Conservation (phyloP, 2,113 vertebrate species). For the Mugil cephalus region DNA sequence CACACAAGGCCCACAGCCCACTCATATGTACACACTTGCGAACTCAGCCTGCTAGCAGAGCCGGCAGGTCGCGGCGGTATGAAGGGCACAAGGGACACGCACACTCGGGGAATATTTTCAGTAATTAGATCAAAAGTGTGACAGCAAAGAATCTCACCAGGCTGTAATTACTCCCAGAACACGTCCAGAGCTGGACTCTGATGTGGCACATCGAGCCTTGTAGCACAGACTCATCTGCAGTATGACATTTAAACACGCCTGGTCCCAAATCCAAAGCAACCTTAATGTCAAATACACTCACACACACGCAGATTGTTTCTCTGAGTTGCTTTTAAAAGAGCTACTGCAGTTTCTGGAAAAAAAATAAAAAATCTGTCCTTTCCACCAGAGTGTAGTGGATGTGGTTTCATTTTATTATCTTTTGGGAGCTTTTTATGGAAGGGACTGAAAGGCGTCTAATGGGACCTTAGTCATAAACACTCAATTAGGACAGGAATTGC, state of each 20-base stretch:
- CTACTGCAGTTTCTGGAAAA: slow-evolving; percentile 43
- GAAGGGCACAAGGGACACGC: slow-evolving; percentile 40
- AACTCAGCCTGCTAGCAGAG: slow-evolving; percentile 10
- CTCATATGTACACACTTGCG: slow-evolving; percentile 21
- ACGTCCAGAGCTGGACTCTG: too few relatives aligned
- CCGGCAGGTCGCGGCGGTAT: slow-evolving; percentile 26
- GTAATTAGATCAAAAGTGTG: slow-evolving; percentile 47
- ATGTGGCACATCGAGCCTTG: too few relatives aligned
- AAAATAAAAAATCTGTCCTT: not conserved
- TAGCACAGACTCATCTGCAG: not conserved
- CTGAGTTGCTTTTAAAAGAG: slow-evolving; percentile 25
- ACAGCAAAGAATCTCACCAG: slow-evolving; percentile 4
- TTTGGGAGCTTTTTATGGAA: slow-evolving; percentile 27
- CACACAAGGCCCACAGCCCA: not conserved
- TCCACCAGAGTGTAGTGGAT: slow-evolving; percentile 38
- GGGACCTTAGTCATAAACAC: slow-evolving; percentile 60
- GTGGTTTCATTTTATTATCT: slow-evolving; percentile 53
- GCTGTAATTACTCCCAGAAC: slow-evolving; percentile 33
- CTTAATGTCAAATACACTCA: slow-evolving; percentile 24
- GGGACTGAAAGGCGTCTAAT: slow-evolving; percentile 48
- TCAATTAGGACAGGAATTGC: slow-evolving; percentile 48
- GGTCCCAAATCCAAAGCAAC: slow-evolving; percentile 4
- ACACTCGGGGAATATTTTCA: slow-evolving; percentile 32
- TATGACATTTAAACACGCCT: slow-evolving; percentile 17
- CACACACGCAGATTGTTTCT: slow-evolving; percentile 30